Conservation (phyloP, 2,797 vertebrate species). For the Myripristis jacobus region DNA sequence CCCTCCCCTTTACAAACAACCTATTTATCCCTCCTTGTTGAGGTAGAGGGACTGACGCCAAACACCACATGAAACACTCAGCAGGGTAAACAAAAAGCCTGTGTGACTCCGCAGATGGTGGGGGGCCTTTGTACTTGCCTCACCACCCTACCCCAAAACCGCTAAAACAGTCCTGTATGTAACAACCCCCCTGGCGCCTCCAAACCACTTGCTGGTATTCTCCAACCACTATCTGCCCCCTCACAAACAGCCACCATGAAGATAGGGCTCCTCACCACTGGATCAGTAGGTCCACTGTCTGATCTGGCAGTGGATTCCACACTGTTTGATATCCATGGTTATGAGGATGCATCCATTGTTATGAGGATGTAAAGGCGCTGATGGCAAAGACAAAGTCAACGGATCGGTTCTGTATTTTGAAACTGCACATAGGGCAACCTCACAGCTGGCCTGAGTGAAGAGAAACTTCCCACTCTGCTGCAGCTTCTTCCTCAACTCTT, state of each 20-base stretch:
- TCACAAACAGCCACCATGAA: conserved; percentile 23
- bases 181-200: conserved; percentile 16
- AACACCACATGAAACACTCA: conserved; percentile 67
- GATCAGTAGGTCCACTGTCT: conserved; percentile 15
- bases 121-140: conserved; percentile 25
- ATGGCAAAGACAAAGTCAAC: conserved; percentile 1
- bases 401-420: too few relatives aligned
- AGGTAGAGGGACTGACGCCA: conserved; percentile 47
- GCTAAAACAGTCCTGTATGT: conserved; percentile 33
- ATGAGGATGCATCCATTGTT: conserved; percentile 2
- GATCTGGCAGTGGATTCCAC: conserved; percentile 16
- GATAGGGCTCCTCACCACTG: not conserved
- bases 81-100: conserved; percentile 58
- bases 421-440: too few relatives aligned
- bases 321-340: conserved; percentile 16
- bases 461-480: too few relatives aligned
- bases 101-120: conserved; percentile 43
- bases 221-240: conserved; percentile 20
- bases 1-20: conserved; percentile 51
- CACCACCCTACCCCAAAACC: conserved; percentile 55
- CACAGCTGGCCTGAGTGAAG: too few relatives aligned
- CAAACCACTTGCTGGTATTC: conserved; percentile 42
- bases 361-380: not conserved
- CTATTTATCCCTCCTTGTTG: conserved; percentile 62
- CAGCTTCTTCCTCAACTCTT: too few relatives aligned